Evolutionary conservation across 23 tunicate species (phyloP).

Genomic region (Trididemnum nubilum): DNA sequence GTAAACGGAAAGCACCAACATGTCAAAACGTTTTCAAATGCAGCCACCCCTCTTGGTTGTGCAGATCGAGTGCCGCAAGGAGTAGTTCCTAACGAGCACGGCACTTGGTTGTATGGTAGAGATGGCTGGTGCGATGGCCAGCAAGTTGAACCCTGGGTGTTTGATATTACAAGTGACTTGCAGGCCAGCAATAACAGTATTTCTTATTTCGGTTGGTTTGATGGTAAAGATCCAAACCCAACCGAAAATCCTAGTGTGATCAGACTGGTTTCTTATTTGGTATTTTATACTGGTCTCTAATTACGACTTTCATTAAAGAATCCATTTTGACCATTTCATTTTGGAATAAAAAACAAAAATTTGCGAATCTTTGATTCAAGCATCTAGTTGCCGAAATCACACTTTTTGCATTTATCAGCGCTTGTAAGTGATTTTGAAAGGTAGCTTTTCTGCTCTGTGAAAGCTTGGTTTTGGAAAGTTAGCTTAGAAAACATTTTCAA

Average conservation of each 20-base stretch:
- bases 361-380: too few relatives aligned
- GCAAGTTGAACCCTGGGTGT: constrained; percentile 62
- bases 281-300: too few relatives aligned
- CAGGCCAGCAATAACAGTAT: constrained; percentile 7
- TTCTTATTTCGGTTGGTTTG: constrained; percentile 44
- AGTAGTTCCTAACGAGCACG: constrained; percentile 70
- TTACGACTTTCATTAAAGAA: too few relatives aligned
- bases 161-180: constrained; percentile 40
- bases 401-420: too few relatives aligned
- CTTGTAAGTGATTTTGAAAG: too few relatives aligned
- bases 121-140: constrained; percentile 76
- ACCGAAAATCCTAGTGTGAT: constrained; percentile 36
- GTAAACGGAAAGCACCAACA: constrained; percentile 32
- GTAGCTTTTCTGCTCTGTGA: too few relatives aligned
- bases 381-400: too few relatives aligned
- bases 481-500: too few relatives aligned
- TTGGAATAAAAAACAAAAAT: too few relatives aligned
- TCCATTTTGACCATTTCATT: too few relatives aligned
- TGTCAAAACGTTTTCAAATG: constrained; percentile 42
- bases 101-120: constrained; percentile 75
- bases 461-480: too few relatives aligned
- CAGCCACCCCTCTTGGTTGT: constrained; percentile 65
- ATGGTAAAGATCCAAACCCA: constrained; percentile 58
- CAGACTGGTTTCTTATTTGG: constrained; percentile 12
- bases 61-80: constrained; percentile 55